These are phyloP conservation scores for Cybosia mesomella DNA, from an alignment of 2,888 invertebrate species.

Conservation along the genomic window DNA sequence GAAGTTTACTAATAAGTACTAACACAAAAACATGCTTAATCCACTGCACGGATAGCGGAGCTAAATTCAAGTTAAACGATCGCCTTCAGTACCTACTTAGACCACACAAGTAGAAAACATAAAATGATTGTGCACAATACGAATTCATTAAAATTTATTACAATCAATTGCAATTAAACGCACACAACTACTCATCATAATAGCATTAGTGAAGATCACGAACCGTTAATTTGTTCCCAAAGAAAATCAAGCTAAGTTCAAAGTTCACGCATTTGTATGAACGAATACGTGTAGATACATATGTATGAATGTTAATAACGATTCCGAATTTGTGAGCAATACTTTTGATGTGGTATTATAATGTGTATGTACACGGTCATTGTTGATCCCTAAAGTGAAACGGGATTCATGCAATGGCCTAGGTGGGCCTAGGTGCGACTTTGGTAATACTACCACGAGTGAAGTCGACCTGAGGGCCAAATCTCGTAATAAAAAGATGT, in stretches of 20 bases:
- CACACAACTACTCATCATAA: conserved; percentile 42
- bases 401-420: not conserved
- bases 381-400: not conserved
- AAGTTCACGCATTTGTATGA: conserved; percentile 39
- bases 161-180: conserved; percentile 43
- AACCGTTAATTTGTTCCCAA: conserved; percentile 43
- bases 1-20: not conserved
- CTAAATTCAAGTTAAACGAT: not conserved
- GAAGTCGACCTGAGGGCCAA: too few species aligned
- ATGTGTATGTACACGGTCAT: not conserved
- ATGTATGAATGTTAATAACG: conserved; percentile 30
- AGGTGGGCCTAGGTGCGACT: not conserved
- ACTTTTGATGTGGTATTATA: not conserved
- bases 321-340: conserved; percentile 44
- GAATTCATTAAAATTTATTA: conserved; percentile 29
- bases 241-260: conserved; percentile 40
- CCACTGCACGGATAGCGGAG: not conserved
- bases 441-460: not conserved
- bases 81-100: not conserved
- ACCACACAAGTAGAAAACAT: conserved; percentile 19
- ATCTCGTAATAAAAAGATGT: too few species aligned
- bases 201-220: conserved; percentile 41
- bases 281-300: conserved; percentile 27
- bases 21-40: not conserved
- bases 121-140: conserved; percentile 16